phyloP scores from a whole-genome alignment of 2,113 vertebrate species.

The Muscicapa adusta region DNA sequence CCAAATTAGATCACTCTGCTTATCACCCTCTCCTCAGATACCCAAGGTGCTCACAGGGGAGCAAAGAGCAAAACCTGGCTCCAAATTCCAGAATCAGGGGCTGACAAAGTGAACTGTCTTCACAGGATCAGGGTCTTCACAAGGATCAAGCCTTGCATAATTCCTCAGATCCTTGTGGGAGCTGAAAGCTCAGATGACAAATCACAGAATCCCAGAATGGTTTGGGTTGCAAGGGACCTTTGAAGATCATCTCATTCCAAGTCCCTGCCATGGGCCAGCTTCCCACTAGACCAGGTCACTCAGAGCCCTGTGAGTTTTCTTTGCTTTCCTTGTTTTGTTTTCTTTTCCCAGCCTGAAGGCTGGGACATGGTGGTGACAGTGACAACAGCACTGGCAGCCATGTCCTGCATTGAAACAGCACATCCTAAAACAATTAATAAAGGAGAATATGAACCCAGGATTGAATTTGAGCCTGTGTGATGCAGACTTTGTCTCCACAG shows the following conservation, averaged over 20 bases:
- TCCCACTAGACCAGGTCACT: accelerated
- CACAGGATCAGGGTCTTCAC: not conserved
- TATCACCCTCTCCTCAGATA: not conserved
- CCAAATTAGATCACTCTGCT: not conserved
- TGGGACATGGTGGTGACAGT: not conserved
- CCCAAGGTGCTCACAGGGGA: not conserved
- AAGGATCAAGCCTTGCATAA: not conserved
- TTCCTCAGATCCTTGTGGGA: not conserved
- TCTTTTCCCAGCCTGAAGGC: not conserved
- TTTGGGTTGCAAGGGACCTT: not conserved
- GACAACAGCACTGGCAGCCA: not conserved
- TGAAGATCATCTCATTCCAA: not conserved
- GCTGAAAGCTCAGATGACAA: not conserved
- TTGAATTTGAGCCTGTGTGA: not conserved
- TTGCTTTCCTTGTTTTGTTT: not conserved
- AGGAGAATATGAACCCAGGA: accelerated
- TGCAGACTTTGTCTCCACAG: not conserved
- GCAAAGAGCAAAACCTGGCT: not conserved
- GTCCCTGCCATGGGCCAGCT: not conserved
- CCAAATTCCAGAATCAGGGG: not conserved
- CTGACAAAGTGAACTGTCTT: not conserved
- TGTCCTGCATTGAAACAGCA: not conserved
- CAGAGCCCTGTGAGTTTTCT: accelerated
- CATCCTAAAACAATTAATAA: not conserved
- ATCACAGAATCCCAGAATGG: not conserved